Evolutionary conservation across 2,888 invertebrate genomes (phyloP).

Genomic region (Sialis lutaria): DNA sequence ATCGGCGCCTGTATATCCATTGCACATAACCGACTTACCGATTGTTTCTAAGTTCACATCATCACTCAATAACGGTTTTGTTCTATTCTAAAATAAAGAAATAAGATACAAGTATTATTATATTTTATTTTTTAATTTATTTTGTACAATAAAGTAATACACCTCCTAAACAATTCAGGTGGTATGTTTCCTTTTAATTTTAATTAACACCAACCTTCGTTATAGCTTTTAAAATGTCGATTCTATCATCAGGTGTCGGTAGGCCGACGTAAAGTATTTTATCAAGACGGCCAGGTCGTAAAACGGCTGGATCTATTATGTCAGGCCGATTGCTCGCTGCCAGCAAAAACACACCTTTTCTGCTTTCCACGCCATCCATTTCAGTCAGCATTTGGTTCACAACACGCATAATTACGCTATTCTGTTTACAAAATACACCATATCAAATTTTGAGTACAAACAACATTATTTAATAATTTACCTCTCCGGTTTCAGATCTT

Average conservation of each 20-base stretch:
- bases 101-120: not conserved
- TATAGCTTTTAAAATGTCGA: constrained; percentile 74
- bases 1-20: constrained; percentile 89
- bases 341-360: constrained; percentile 85
- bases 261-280: constrained; percentile 81
- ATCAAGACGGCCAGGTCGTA: constrained; percentile 77
- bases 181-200: too few relatives aligned
- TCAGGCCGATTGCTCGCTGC: constrained; percentile 96
- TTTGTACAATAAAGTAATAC: too few relatives aligned
- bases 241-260: constrained; percentile 60
- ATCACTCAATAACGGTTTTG: constrained; percentile 51
- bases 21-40: constrained; percentile 43
- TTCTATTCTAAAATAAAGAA: constrained; percentile 44
- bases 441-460: not conserved
- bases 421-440: constrained; percentile 20
- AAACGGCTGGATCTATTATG: constrained; percentile 88
- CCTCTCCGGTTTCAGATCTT: constrained; percentile 57
- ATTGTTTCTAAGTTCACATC: constrained; percentile 62
- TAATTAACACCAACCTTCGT: constrained; percentile 47
- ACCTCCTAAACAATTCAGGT: too few relatives aligned
- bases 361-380: constrained; percentile 91
- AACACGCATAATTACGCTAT: constrained; percentile 63
- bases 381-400: constrained; percentile 96
- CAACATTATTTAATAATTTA: constrained; percentile 14
- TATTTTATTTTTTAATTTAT: not conserved